Base-by-base conservation (phyloP, 1,140 invertebrate species). In the Habropoda laboriosa region DNA sequence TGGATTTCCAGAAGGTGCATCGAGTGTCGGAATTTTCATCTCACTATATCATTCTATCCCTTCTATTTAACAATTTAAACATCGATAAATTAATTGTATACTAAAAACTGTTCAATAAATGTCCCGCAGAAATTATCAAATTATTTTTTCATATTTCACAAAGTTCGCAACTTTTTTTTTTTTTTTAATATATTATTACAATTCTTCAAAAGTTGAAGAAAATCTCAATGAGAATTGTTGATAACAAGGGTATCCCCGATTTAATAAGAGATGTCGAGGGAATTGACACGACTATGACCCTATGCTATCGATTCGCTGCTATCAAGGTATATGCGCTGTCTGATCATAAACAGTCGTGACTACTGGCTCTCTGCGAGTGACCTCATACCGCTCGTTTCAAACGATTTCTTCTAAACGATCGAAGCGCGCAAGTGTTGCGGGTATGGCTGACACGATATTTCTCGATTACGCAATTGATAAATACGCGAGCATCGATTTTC, bases 301-400 rank as follows among this genome's bases (percentile, higher is more conserved):
- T 47, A 16, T 24, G n/a, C 42, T 70, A 70, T 77, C 66, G 75
- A 77, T 77, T 71, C 8, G 30, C 60, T 49, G 53, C 8, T 74
- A 38, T 51, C 35, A 12, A 57, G 55, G 18, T 49, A 24, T 47
- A 70, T 30, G 4, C 18, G 42, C 55, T 12, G 66, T 55, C 42
- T 51, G 75, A 71, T 70, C 32, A 60, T 77, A 70, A 70, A 58
- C n/a, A 60, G 12, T 30, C 66, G 35, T 70, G 64, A 77, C 66
- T 24, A 58, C 32, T 60, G 42, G 40, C 42, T 30, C 12, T 77
- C 24, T 70, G 38, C 24, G 42, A 2, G 16, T 53, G 53, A 77
- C 40, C 42, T 70, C 53, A 38, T 70, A 70, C 53, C 47, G 57
- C 30, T 18, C 42, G 64, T 42, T 71, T 18, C 5, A 40, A 71